Evolutionary conservation across 2,113 vertebrate genomes (phyloP), one percentile per base, ranked within the genome.

Genomic region (Chauna torquata): DNA sequence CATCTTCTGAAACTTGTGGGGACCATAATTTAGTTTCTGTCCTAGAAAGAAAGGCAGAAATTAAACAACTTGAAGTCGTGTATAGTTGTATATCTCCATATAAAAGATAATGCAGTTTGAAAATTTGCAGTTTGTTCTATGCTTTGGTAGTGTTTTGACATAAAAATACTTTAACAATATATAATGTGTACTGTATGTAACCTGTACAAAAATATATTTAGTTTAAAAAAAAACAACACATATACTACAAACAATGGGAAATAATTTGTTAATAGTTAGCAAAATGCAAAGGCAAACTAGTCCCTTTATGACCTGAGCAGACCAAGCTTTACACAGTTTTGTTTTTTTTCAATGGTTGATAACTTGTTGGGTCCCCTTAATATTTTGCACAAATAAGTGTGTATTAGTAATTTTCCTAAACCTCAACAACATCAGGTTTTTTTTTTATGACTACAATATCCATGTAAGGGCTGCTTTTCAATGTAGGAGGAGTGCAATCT

Each of bases 21-120:
- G 99, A 99, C 99, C 99, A 99, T 70, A 99, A 96, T 91, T 96
- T 99, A 36, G 98, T 97, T 96, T 99, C 99, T 59, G 98, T 97
- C 97, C 99, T 99, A 96, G 22, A 90, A 97, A 86, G 18, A 30
- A 44, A 64, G 81, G 76, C 54, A 57, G 57, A 93, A 90, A 58
- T 77, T 68, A 16, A 54, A 94, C n/a, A 69, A 52, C 13, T 44
- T 36, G 3, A 83, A 50, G 75, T 88, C 62, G 47, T 44, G 22
- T 27, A 34, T 17, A 61, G 3, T 30, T 83, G 30, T 40, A 2
- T 64, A 44, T 45, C 10, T 57, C 34, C 10, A 11, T 61, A 27
- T 76, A 70, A 83, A 87, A 45, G 58, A 44, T 6, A 83, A 68
- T 23, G 49, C 18, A 78, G 10, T 27, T 83, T 20, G 24, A 65